Conservation (phyloP, 2,797 vertebrate species). For the Xyrichtys novacula region DNA sequence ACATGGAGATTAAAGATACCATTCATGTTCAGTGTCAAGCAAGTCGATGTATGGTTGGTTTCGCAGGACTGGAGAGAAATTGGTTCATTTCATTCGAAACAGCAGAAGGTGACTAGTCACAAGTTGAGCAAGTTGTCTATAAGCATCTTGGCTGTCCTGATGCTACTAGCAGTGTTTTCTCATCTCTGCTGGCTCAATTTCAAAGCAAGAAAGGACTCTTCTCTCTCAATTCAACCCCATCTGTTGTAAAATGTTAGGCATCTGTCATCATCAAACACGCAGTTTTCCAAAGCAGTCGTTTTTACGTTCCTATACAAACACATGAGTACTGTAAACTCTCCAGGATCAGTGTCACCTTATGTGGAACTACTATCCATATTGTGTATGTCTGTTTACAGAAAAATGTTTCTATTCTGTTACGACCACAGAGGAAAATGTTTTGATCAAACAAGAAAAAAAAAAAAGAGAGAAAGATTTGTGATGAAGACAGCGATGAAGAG, state of each 20-base stretch:
- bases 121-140: slow-evolving; percentile 53
- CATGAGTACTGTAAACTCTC: slow-evolving; percentile 40
- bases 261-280: slow-evolving; percentile 78
- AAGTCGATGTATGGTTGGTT: background rate
- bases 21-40: background rate
- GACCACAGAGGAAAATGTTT: slow-evolving; percentile 34
- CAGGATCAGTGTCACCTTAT: slow-evolving; percentile 51
- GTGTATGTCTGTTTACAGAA: slow-evolving; percentile 49
- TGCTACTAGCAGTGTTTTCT: slow-evolving; percentile 40
- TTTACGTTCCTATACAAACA: slow-evolving; percentile 51
- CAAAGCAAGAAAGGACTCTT: slow-evolving; percentile 40
- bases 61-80: slow-evolving; percentile 8
- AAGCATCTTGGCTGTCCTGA: slow-evolving; percentile 51
- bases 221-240: slow-evolving; percentile 64
- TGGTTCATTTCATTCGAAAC: slow-evolving; percentile 28
- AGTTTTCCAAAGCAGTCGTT: slow-evolving; percentile 63
- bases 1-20: background rate
- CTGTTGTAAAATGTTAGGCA: slow-evolving; percentile 70
- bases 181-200: slow-evolving; percentile 44
- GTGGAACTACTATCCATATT: slow-evolving; percentile 52
- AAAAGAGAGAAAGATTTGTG: slow-evolving; percentile 13
- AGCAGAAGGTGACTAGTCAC: slow-evolving; percentile 45
- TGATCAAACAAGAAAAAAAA: background rate
- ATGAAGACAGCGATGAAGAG: slow-evolving; percentile 40
- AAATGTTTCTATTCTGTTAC: slow-evolving; percentile 29